phyloP scores from a whole-genome alignment of 2,113 vertebrate genomes.

The Oreocharis arfaki region DNA sequence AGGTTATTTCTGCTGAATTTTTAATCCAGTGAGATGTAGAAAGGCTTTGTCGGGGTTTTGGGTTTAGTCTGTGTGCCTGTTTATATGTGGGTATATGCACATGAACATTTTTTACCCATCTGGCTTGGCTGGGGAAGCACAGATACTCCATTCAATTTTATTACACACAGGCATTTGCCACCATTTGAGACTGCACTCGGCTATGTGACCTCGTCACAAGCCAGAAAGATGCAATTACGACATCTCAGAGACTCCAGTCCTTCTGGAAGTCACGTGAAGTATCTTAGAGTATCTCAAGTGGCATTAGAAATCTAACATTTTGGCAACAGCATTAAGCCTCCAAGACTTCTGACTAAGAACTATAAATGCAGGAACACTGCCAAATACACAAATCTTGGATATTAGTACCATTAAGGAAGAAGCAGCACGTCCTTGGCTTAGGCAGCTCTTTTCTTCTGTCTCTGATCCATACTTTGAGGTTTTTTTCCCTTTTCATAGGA shows the following conservation, averaged over 20 bases:
- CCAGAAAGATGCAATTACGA: background rate
- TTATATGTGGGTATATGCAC: background rate
- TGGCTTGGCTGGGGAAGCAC: background rate
- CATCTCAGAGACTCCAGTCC: background rate
- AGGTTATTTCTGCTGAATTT: background rate
- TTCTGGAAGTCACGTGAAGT: background rate
- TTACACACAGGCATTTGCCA: background rate
- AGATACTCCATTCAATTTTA: background rate
- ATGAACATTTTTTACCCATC: background rate
- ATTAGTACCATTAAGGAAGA: slow-evolving; percentile 6
- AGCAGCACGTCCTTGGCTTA: slow-evolving; percentile 35
- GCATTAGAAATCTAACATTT: background rate
- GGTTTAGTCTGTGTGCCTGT: background rate
- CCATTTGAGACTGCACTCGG: background rate
- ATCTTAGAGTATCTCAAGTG: background rate
- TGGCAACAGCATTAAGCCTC: background rate
- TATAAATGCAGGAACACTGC: slow-evolving; percentile 2
- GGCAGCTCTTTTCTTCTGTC: background rate
- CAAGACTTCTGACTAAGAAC: slow-evolving; percentile 2
- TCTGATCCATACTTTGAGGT: background rate
- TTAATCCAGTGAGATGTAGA: background rate
- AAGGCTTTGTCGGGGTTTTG: background rate
- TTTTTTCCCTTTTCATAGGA: background rate
- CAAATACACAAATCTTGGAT: slow-evolving; percentile 11
- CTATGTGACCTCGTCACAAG: background rate